These are phyloP conservation scores for Arbacia lixula DNA, from an alignment of 53 echinoderm and acorn worm species.

Conservation along the genomic window DNA sequence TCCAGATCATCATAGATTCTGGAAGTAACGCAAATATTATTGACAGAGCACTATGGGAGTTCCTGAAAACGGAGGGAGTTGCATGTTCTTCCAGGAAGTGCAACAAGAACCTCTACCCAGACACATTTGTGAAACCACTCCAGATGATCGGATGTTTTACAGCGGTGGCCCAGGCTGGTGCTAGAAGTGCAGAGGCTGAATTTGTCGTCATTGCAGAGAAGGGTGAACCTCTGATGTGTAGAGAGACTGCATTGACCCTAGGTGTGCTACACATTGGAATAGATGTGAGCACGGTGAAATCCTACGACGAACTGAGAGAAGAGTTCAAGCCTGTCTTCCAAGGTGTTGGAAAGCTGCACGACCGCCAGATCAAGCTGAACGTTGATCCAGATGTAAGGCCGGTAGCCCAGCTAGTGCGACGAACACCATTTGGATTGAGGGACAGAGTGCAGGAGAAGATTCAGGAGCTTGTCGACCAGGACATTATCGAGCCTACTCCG, in stretches of 20 bases:
- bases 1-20: conserved; percentile 44
- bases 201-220: conserved; percentile 30
- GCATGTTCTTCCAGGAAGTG: too few species aligned
- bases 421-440: conserved; percentile 49
- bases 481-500: conserved; percentile 23
- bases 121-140: too few species aligned
- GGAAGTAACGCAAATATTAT: too few species aligned
- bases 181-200: background rate
- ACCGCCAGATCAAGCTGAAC: conserved; percentile 11
- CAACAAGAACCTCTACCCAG: too few species aligned
- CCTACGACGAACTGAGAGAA: background rate
- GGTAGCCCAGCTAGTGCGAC: conserved; percentile 43
- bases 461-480: conserved; percentile 17
- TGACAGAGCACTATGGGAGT: too few species aligned
- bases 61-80: too few species aligned
- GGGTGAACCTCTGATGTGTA: conserved; percentile 7
- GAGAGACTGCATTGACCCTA: background rate
- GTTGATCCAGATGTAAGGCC: conserved; percentile 31
- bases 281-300: background rate
- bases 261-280: background rate
- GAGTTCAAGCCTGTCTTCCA: conserved; percentile 7
- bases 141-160: too few species aligned
- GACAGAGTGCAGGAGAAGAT: conserved; percentile 36
- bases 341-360: conserved; percentile 30
- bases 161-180: background rate